A percentile compares a stretch with the other conserved stretches of the same genome.
These are phyloP conservation scores for Poecilia velifera DNA, from an alignment of 2,797 vertebrate species.

Conservation along the genomic window DNA sequence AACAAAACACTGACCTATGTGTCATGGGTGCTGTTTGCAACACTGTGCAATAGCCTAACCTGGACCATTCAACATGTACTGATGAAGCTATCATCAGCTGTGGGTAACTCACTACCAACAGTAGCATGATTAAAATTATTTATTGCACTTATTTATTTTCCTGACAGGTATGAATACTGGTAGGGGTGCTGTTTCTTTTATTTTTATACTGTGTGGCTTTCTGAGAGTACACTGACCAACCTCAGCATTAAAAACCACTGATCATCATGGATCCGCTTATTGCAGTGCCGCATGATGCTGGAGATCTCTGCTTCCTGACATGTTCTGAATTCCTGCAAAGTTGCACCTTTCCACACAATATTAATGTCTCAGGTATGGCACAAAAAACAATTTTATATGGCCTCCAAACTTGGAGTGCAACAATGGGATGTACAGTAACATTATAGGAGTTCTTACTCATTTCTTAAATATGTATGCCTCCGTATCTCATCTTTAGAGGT, in stretches of 20 bases:
- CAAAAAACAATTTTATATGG: background rate
- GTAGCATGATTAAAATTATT: slow-evolving; percentile 66
- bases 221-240: slow-evolving; percentile 22
- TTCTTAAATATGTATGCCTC: too few species aligned
- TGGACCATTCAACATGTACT: slow-evolving; percentile 28
- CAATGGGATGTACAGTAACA: background rate
- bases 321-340: background rate
- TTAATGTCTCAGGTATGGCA: slow-evolving; percentile 12
- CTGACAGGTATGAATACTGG: slow-evolving; percentile 29
- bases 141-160: slow-evolving; percentile 78
- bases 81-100: slow-evolving; percentile 30
- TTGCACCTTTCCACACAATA: background rate
- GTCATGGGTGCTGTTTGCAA: slow-evolving; percentile 65
- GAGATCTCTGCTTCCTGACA: background rate
- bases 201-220: slow-evolving; percentile 30
- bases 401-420: background rate
- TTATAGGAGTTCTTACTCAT: background rate
- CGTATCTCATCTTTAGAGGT: background rate
- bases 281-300: background rate
- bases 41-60: slow-evolving; percentile 55
- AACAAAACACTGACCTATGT: slow-evolving; percentile 38
- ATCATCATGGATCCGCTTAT: background rate
- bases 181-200: slow-evolving; percentile 20
- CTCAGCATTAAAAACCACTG: background rate
- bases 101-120: slow-evolving; percentile 40